phyloP scores from a whole-genome alignment of 2,888 invertebrate species.

The Drosophila mulleri region DNA sequence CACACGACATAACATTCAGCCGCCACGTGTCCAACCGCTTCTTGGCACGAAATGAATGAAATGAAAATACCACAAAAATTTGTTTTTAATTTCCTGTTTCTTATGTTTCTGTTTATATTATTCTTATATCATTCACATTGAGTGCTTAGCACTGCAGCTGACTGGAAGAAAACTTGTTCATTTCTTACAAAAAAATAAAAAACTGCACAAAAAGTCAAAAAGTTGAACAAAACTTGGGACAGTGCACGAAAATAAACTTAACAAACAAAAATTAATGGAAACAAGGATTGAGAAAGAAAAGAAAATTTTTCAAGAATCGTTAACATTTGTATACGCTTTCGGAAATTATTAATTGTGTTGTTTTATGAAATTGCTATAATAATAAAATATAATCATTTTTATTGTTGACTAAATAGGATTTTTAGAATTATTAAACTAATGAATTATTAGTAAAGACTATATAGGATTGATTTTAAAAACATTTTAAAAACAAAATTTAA shows the following conservation, averaged over 20 bases:
- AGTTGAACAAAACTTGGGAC: conserved; percentile 38
- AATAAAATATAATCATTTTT: not conserved
- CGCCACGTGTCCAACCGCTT: conserved; percentile 17
- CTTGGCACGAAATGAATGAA: conserved; percentile 46
- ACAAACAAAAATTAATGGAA: conserved; percentile 10
- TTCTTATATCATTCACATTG: conserved; percentile 6
- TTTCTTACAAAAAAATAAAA: conserved; percentile 3
- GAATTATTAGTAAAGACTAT: no score
- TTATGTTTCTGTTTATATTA: not conserved
- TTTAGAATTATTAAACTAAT: no score
- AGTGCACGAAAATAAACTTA: conserved; percentile 30
- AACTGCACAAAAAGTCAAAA: conserved; percentile 12
- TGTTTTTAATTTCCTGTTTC: conserved; percentile 36
- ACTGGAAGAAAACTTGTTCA: conserved; percentile 14
- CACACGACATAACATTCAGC: conserved; percentile 13
- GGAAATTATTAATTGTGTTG: not conserved
- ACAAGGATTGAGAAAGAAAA: conserved; percentile 10
- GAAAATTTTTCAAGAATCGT: not conserved
- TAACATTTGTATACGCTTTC: not conserved
- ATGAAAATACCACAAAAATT: conserved; percentile 55
- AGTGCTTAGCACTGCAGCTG: conserved; percentile 9
- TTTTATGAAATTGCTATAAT: not conserved
- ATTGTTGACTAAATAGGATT: no score
- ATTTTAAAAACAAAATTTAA: no score
- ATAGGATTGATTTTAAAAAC: no score